Percentiles rank a stretch among this genome's conserved stretches.
phyloP scores from a whole-genome alignment of 2,888 invertebrate genomes.

The Oxyteleia sp. region DNA sequence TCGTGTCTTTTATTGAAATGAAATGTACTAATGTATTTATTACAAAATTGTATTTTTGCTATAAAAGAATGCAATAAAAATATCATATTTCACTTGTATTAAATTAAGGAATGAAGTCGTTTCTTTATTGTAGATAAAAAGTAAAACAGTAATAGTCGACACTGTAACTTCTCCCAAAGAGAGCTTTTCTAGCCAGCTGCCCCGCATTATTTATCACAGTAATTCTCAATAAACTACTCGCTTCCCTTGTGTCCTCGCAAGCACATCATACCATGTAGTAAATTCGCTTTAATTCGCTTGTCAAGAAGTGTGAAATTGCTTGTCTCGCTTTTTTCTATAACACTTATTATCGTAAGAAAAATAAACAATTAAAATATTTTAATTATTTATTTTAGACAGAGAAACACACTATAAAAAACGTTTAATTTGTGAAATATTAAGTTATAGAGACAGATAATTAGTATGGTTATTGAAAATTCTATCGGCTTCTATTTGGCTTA shows the following conservation, averaged over 20 bases:
- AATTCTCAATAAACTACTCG: conserved; percentile 84
- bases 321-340: conserved; percentile 48
- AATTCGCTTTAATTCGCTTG: conserved; percentile 80
- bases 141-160: conserved; percentile 53
- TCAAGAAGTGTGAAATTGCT: conserved; percentile 65
- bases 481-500: no score
- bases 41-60: no score
- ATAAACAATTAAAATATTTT: conserved; percentile 33
- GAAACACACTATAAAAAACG: no score
- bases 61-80: background rate
- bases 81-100: conserved; percentile 33
- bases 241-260: conserved; percentile 77
- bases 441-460: no score
- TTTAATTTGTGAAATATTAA: no score
- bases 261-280: conserved; percentile 80
- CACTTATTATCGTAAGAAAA: conserved; percentile 33
- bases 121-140: conserved; percentile 46
- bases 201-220: conserved; percentile 84
- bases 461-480: no score
- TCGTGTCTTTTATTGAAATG: background rate
- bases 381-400: no score
- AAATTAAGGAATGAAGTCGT: conserved; percentile 52
- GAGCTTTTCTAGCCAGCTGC: conserved; percentile 74
- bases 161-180: conserved; percentile 49
- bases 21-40: no score